Percentiles rank a stretch among this genome's conserved stretches.
Conservation (phyloP, 2,113 vertebrate species). For the Polypterus bichir region DNA sequence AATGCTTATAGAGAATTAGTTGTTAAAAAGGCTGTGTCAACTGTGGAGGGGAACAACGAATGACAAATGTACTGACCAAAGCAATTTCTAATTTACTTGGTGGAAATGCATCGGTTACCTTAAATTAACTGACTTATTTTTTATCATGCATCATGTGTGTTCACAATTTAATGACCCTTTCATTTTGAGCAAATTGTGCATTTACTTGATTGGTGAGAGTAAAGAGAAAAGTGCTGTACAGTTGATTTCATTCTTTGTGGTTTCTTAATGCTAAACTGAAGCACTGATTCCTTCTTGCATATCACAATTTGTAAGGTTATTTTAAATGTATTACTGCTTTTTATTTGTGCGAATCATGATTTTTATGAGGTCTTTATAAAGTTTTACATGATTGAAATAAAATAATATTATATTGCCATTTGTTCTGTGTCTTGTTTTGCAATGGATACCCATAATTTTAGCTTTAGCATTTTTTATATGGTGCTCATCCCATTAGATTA, state of each 20-base stretch:
- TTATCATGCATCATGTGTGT: slow-evolving; percentile 48
- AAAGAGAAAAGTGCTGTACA: slow-evolving; percentile 3
- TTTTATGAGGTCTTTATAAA: slow-evolving; percentile 57
- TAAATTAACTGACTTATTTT: slow-evolving; percentile 19
- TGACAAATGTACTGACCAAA: slow-evolving; percentile 40
- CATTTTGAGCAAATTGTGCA: neutral
- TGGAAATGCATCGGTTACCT: neutral
- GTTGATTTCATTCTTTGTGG: slow-evolving; percentile 35
- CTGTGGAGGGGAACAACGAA: no score
- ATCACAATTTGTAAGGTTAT: slow-evolving; percentile 50
- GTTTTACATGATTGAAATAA: slow-evolving; percentile 63
- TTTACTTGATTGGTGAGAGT: slow-evolving; percentile 6
- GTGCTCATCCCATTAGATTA: no score
- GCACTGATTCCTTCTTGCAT: slow-evolving; percentile 56
- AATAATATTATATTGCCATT: slow-evolving; percentile 56
- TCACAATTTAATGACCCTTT: neutral
- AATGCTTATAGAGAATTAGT: no score
- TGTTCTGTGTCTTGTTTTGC: slow-evolving; percentile 9
- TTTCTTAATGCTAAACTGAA: slow-evolving; percentile 39
- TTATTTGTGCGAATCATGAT: slow-evolving; percentile 56
- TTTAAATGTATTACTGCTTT: slow-evolving; percentile 46
- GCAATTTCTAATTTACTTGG: slow-evolving; percentile 49
- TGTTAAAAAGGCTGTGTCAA: no score
- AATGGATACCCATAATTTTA: no score
- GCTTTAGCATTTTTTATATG: no score